Base-by-base conservation (phyloP, 2,888 invertebrate genomes). In the Stomorhina lunata region DNA sequence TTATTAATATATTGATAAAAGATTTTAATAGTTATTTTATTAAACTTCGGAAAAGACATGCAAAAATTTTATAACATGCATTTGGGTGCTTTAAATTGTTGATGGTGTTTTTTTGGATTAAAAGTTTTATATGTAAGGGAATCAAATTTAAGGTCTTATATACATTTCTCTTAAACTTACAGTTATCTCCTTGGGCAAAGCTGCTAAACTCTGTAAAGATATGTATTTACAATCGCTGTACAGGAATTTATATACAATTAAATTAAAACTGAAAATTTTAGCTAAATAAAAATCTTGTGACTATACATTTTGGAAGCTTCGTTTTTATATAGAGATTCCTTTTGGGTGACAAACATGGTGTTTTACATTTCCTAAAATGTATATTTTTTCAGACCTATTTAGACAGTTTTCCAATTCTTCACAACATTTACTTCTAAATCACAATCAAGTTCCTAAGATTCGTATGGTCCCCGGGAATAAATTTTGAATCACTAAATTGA, bases 151-250 rank as follows among this genome's bases (percentile, higher is more conserved):
- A n/a, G n/a, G n/a, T n/a, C n/a, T n/a, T 79, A 68, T 83, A 73
- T 66, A 77, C 45, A 82, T 25, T 71, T 34, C 2, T 20, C 7
- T 55, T 9, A 75, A 85, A 91, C 95, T 95, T 94, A 95, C 95
- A 91, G 94, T 95, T 92, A 95, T 93, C 91, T 95, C 95, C 92
- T 94, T 94, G 90, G 95, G 95, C 89, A 95, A 93, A 91, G 95
- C 95, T 89, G 95, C 95, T 94, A 95, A 93, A 93, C 93, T 95
- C 95, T 95, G 95, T 92, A 95, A 93, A 93, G 88, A 90, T 86
- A 90, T 85, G 84, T 90, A 90, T 90, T 90, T 90, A 90, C 90
- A 90, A 85, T 87, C 86, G 87, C 87, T 89, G 88, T 87, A 89
- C 88, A 88, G 84, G 48, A 68, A 69, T n/a, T 22, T 82, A 86